phyloP scores from a whole-genome alignment of 2,888 invertebrate species.

The Drosophila austrosaltans region DNA sequence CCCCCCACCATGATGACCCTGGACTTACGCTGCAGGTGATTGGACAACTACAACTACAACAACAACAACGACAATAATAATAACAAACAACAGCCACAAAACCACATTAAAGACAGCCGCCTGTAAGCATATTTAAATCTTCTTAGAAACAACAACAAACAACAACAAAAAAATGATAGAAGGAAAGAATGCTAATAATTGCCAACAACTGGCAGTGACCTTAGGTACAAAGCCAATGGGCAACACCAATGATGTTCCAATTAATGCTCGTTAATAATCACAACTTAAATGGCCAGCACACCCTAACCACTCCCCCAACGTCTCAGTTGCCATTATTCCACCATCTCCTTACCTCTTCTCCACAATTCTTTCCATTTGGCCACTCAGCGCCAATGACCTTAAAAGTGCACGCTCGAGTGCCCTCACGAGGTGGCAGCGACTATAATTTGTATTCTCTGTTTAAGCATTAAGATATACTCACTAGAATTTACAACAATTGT shows the following conservation, averaged over 20 bases:
- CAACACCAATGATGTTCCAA: slow-evolving; percentile 62
- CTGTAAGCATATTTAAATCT: slow-evolving; percentile 31
- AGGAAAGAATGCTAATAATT: slow-evolving; percentile 21
- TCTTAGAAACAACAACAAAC: slow-evolving; percentile 7
- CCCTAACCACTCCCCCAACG: slow-evolving; percentile 28
- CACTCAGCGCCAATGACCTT: slow-evolving; percentile 33
- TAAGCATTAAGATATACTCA: slow-evolving; percentile 25
- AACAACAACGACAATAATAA: background rate
- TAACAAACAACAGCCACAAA: slow-evolving; percentile 27
- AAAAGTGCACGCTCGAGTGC: slow-evolving; percentile 63
- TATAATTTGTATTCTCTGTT: slow-evolving; percentile 24
- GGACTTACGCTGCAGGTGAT: slow-evolving; percentile 51
- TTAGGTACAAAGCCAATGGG: slow-evolving; percentile 26
- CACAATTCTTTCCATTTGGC: background rate
- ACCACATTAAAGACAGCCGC: slow-evolving; percentile 33
- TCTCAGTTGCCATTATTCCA: background rate
- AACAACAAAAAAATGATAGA: background rate
- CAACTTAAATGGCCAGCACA: slow-evolving; percentile 37
- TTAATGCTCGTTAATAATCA: slow-evolving; percentile 60
- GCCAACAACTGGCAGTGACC: slow-evolving; percentile 24
- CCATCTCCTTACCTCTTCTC: too few species aligned
- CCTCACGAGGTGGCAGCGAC: slow-evolving; percentile 43
- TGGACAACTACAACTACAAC: background rate
- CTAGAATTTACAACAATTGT: slow-evolving; percentile 2
- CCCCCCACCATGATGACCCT: slow-evolving; percentile 48